A percentile compares a stretch with the other conserved stretches of the same genome.
Conservation (phyloP, 2,797 vertebrate genomes). For the Hipposideros larvatus region DNA sequence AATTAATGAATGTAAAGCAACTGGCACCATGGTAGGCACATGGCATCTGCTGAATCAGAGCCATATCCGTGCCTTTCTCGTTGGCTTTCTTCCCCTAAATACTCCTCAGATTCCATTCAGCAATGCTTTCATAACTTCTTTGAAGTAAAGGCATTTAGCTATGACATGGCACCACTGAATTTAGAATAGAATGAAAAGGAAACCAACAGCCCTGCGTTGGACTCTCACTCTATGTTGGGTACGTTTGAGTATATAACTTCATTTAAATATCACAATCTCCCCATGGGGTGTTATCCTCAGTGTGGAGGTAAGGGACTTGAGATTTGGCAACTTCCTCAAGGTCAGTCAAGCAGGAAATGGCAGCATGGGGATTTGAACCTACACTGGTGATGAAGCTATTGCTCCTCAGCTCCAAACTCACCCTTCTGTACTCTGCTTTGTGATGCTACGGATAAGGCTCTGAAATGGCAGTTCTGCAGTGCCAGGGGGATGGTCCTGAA, state of each 20-base stretch:
- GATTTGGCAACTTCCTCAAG: not conserved
- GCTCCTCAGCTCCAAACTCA: not conserved
- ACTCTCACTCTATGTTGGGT: not conserved
- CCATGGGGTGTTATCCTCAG: not conserved
- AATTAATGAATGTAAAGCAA: not conserved
- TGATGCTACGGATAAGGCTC: not conserved
- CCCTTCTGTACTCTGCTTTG: not conserved
- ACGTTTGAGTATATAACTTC: not conserved
- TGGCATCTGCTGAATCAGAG: not conserved
- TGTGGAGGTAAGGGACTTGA: not conserved
- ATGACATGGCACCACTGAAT: not conserved
- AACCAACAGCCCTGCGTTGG: not conserved
- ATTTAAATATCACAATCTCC: not conserved
- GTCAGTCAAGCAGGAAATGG: not conserved
- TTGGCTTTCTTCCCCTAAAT: not conserved
- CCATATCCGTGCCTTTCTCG: not conserved
- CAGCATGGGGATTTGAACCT: not conserved
- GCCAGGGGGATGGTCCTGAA: not conserved
- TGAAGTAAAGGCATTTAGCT: conserved; percentile 10
- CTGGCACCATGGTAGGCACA: fast-evolving
- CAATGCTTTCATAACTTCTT: not conserved
- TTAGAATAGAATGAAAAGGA: not conserved
- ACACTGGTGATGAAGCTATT: not conserved
- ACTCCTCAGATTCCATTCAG: not conserved
- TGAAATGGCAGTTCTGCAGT: not conserved